Conservation (phyloP, 2,888 invertebrate species). For the Ceramica pisi region DNA sequence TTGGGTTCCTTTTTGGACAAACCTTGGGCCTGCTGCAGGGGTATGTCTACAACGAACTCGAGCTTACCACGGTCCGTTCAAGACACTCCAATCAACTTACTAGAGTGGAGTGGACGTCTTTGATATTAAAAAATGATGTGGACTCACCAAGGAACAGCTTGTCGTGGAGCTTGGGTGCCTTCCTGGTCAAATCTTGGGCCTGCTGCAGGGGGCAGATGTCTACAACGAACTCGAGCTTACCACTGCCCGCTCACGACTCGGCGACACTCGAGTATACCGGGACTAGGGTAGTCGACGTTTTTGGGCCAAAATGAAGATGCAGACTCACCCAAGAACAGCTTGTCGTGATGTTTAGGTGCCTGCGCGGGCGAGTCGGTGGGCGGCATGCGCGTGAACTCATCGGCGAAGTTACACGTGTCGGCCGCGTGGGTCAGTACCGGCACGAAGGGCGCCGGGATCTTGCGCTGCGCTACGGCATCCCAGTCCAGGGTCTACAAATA, state of each 20-base stretch:
- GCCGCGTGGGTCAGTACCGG: constrained; percentile 96
- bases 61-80: too few relatives aligned
- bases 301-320: not conserved
- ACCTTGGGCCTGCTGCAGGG: too few relatives aligned
- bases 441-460: constrained; percentile 96
- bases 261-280: too few relatives aligned
- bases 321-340: constrained; percentile 89
- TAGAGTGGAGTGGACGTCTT: too few relatives aligned
- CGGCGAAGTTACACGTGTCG: constrained; percentile 99
- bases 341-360: constrained; percentile 95
- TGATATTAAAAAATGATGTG: too few relatives aligned
- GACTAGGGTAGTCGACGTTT: too few relatives aligned
- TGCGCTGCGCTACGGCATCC: constrained; percentile 94
- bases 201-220: too few relatives aligned
- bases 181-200: constrained; percentile 91
- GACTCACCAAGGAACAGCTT: constrained; percentile 90
- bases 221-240: too few relatives aligned
- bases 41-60: too few relatives aligned
- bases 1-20: too few relatives aligned
- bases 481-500: constrained; percentile 93
- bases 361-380: constrained; percentile 98
- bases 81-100: too few relatives aligned
- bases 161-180: constrained; percentile 95
- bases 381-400: constrained; percentile 98
- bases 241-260: too few relatives aligned